phyloP scores from a whole-genome alignment of 2,113 vertebrate species.

The Phalacrocorax carbo region DNA sequence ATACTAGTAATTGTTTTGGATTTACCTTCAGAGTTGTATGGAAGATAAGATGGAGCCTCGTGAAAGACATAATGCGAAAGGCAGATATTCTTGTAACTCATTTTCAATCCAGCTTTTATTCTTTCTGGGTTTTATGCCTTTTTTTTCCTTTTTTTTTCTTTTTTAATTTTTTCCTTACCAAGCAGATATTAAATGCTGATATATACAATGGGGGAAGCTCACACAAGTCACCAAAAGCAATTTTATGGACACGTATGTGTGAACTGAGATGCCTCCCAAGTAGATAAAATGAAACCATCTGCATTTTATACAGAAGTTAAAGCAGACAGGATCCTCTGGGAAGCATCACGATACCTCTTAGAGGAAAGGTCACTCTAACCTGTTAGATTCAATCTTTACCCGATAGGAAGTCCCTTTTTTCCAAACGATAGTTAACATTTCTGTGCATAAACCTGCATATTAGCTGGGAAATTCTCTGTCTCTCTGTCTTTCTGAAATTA shows the following conservation, averaged over 20 bases:
- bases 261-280: neutral
- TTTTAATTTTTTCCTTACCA: neutral
- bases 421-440: neutral
- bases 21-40: neutral
- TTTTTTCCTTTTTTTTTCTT: neutral
- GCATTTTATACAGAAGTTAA: neutral
- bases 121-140: neutral
- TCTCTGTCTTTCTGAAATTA: neutral
- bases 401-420: neutral
- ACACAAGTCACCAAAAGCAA: neutral
- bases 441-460: neutral
- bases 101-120: neutral
- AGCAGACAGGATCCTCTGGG: neutral
- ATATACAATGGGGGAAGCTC: neutral
- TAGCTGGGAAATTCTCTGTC: neutral
- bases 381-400: neutral
- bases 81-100: neutral
- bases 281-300: neutral
- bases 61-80: neutral
- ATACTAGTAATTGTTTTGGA: neutral
- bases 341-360: neutral
- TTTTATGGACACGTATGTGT: neutral
- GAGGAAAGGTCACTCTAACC: neutral
- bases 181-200: neutral
- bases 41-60: neutral